Percentiles rank a stretch among this genome's conserved stretches.
These are phyloP conservation scores for Nomada fabriciana DNA, from an alignment of 2,888 invertebrate species.

Conservation along the genomic window DNA sequence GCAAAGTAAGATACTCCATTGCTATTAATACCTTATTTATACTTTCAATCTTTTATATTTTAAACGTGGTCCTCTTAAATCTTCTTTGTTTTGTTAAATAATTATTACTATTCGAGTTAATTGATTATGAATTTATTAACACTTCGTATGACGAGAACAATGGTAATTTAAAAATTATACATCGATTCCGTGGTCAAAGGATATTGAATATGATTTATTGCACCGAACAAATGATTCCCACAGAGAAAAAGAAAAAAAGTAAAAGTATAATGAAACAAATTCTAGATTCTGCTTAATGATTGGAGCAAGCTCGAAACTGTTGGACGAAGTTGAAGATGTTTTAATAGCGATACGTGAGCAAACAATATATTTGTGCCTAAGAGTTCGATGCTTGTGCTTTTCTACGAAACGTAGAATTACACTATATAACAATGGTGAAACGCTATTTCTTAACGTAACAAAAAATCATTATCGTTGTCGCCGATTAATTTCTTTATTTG, in stretches of 20 bases:
- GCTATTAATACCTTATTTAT: conserved; percentile 1
- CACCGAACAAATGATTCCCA: no score
- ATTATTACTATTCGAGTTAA: no score
- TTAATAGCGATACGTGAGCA: neutral
- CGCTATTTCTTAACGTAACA: neutral
- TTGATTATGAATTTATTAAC: no score
- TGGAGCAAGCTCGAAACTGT: conserved; percentile 53
- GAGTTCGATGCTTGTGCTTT: conserved; percentile 53
- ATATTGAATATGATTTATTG: no score
- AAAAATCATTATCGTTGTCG: neutral
- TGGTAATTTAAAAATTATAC: neutral
- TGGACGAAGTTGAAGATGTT: conserved; percentile 23
- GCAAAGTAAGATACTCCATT: neutral
- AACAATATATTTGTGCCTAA: conserved; percentile 52
- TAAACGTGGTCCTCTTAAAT: no score
- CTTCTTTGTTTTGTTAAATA: no score
- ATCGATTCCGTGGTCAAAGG: conserved; percentile 13
- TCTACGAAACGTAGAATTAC: conserved; percentile 33
- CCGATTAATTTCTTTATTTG: neutral
- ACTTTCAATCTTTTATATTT: no score
- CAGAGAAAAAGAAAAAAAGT: no score
- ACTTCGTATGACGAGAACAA: no score
- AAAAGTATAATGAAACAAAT: neutral
- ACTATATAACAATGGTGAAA: conserved; percentile 16
- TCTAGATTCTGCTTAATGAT: conserved; percentile 32